Conservation (phyloP, 2,797 vertebrate species). For the Lepilemur septentrionalis region DNA sequence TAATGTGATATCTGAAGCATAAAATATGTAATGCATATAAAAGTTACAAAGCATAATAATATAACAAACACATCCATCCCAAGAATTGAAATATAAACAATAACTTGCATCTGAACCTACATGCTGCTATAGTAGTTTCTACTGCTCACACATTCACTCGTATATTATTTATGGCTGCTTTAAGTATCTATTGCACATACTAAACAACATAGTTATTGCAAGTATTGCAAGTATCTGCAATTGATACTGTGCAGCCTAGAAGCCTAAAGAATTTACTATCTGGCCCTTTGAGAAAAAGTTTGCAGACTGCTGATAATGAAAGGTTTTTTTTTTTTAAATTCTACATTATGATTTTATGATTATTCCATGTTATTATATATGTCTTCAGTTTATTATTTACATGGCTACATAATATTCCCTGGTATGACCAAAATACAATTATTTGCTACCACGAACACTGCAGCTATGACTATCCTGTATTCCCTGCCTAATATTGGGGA, state of each 20-base stretch:
- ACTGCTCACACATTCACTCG: background rate
- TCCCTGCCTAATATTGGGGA: background rate
- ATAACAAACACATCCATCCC: background rate
- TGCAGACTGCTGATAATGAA: background rate
- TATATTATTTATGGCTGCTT: background rate
- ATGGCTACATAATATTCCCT: background rate
- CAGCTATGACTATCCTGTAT: background rate
- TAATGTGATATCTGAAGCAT: background rate
- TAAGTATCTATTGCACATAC: background rate
- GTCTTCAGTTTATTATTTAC: background rate
- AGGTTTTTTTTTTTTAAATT: background rate
- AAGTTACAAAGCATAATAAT: background rate
- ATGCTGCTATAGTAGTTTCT: background rate
- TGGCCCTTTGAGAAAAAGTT: background rate
- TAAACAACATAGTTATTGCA: background rate
- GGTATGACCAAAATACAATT: background rate
- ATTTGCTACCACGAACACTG: background rate
- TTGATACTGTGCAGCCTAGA: background rate
- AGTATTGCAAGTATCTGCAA: background rate
- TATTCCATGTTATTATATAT: background rate
- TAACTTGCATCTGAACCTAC: background rate
- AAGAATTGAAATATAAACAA: background rate
- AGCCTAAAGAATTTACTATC: background rate
- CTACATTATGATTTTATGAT: background rate
- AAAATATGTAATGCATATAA: background rate